Percentiles rank a stretch among this genome's conserved stretches.
Conservation (phyloP, 2,113 vertebrate species). For the Gopherus evgoodei region DNA sequence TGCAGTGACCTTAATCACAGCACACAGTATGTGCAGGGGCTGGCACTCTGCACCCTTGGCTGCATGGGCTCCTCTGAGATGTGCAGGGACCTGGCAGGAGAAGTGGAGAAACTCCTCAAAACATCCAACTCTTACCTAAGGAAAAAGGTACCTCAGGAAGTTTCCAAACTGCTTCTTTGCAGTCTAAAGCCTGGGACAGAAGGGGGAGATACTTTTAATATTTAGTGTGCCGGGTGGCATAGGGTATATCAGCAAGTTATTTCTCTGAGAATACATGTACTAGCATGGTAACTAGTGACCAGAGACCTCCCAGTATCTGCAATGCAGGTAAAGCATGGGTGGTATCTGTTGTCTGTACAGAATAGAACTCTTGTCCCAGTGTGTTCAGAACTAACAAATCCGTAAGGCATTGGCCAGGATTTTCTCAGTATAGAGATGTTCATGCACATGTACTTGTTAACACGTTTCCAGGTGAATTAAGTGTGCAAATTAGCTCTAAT, state of each 20-base stretch:
- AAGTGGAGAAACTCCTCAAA: conserved; percentile 99
- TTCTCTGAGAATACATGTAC: not conserved
- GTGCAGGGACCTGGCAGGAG: conserved; percentile 98
- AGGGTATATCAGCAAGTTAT: not conserved
- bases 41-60: conserved; percentile 97
- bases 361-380: not conserved
- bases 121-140: conserved; percentile 99
- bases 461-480: not conserved
- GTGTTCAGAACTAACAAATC: not conserved
- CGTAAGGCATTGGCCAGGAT: not conserved
- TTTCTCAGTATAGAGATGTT: not conserved
- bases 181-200: not conserved
- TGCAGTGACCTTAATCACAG: conserved; percentile 98
- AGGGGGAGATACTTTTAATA: not conserved
- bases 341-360: not conserved
- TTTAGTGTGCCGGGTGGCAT: not conserved
- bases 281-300: not conserved
- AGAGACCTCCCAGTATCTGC: not conserved
- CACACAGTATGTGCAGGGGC: conserved; percentile 97
- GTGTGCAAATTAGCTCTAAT: not conserved
- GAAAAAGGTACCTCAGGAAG: conserved; percentile 90
- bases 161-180: not conserved
- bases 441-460: not conserved
- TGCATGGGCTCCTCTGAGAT: conserved; percentile 99
- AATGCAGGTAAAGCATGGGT: not conserved